Percentiles rank a stretch among this genome's conserved stretches.
Conservation (phyloP, 2,797 vertebrate genomes). For the Karalla daura region DNA sequence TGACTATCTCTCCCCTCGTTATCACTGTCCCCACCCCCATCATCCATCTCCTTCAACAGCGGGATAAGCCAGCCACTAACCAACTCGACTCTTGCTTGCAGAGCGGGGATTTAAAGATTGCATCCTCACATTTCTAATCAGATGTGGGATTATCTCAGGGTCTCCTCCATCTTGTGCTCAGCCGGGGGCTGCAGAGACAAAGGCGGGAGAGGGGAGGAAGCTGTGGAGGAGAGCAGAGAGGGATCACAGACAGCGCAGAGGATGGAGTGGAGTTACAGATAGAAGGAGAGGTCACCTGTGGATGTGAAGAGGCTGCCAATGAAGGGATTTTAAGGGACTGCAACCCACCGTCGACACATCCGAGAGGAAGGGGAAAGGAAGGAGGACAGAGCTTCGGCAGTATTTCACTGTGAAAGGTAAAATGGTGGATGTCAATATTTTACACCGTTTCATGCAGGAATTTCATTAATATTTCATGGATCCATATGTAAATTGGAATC, state of each 20-base stretch:
- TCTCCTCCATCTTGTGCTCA: slow-evolving; percentile 75
- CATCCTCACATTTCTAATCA: slow-evolving; percentile 77
- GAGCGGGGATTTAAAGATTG: slow-evolving; percentile 76
- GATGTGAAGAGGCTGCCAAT: slow-evolving; percentile 57
- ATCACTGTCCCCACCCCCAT: slow-evolving; percentile 57
- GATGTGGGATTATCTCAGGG: slow-evolving; percentile 76
- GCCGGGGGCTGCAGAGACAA: slow-evolving; percentile 47
- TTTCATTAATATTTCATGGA: neutral
- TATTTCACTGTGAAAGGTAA: slow-evolving; percentile 52
- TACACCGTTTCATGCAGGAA: neutral
- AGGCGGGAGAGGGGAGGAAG: slow-evolving; percentile 12
- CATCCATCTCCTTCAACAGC: slow-evolving; percentile 53
- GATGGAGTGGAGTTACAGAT: slow-evolving; percentile 33
- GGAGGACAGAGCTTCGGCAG: slow-evolving; percentile 1
- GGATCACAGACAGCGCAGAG: slow-evolving; percentile 5
- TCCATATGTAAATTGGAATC: neutral
- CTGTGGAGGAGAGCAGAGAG: slow-evolving; percentile 8
- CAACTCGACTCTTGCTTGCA: slow-evolving; percentile 25
- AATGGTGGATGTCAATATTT: neutral
- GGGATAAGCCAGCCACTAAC: slow-evolving; percentile 43
- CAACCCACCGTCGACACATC: slow-evolving; percentile 18
- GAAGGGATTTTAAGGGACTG: slow-evolving; percentile 42
- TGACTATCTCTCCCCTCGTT: slow-evolving; percentile 56
- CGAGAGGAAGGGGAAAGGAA: neutral
- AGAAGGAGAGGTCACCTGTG: slow-evolving; percentile 70